Base-by-base conservation (phyloP, 1,140 invertebrate genomes). In the Bombus soroeensis region DNA sequence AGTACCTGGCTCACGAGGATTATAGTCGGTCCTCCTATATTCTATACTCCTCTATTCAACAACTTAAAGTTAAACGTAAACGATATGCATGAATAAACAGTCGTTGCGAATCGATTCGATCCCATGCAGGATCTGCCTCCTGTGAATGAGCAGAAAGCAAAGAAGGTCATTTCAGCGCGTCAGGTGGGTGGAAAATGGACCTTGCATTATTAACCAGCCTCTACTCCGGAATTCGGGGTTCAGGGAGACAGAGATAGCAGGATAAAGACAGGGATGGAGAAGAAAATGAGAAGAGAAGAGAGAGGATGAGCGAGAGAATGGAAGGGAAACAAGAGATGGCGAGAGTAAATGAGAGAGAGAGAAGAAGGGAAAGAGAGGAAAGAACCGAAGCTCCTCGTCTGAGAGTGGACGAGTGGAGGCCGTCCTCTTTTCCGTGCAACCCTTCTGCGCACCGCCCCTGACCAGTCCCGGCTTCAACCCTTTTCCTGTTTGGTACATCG, bases 321-420 rank as follows among this genome's bases (percentile, higher is more conserved):
- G 41, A 22, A 62, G 53, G 43, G 68, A 15, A 25, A 39, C 1
- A 22, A 22, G 47, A 22, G 47, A 53, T 8, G 6, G 47, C 47
- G 37, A 41, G 68, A 71, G 25, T 34, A 32, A 22, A 37, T 8
- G 72, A 9, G 53, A 8, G 32, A 8, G 32, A 71, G 37, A 22
- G 37, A 83, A 28, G 15, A 39, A 53, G 47, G 53, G 73, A 84
- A 1, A 64, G 32, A 85, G 53, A 47, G 13, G 37, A 75, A 57
- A 84, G 57, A 76, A 57, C 39, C 25, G 66, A 53, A 80, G 59
- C 66, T 83, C 59, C 87, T 90, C 83, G 83, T 91, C 89, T 90
- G 89, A 91, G 89, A 91, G 86, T 90, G 89, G 89, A 90, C 89
- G 89, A 85, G 85, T 72, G 89, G 83, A 83, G 90, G 87, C 89